phyloP scores from a whole-genome alignment of 2,113 vertebrate species.

The Trogon surrucura region DNA sequence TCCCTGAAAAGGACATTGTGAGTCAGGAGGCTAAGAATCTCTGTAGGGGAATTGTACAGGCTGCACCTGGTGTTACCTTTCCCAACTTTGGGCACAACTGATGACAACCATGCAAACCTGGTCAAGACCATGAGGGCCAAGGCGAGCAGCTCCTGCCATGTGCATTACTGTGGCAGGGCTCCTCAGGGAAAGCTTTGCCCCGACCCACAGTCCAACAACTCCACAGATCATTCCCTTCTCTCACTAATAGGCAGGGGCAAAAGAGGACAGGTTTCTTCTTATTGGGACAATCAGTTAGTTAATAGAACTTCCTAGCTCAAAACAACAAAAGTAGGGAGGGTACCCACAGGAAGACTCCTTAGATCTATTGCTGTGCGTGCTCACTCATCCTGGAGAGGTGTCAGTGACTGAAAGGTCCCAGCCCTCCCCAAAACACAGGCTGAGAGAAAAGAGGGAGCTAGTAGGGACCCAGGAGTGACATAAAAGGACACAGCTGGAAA shows the following conservation, averaged over 20 bases:
- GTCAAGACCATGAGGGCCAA: rapidly evolving
- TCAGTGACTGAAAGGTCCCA: background rate
- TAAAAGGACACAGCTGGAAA: background rate
- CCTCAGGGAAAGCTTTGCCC: background rate
- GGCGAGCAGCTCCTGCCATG: rapidly evolving
- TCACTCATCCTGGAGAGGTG: rapidly evolving
- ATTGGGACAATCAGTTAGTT: background rate
- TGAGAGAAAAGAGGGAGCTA: background rate
- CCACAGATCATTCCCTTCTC: background rate
- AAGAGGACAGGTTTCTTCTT: background rate
- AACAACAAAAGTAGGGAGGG: rapidly evolving
- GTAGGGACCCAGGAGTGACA: background rate
- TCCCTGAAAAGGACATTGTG: background rate
- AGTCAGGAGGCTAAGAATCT: background rate
- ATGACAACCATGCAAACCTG: background rate
- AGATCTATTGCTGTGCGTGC: background rate
- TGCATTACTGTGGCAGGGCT: background rate
- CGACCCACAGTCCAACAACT: background rate
- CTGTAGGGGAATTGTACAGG: background rate
- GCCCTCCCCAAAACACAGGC: background rate
- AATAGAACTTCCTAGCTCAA: background rate
- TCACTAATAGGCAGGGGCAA: background rate
- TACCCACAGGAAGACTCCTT: background rate
- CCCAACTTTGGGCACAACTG: background rate
- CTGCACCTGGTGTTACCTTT: background rate